Conservation (phyloP, 2,113 vertebrate species). For the Myxocyprinus asiaticus region DNA sequence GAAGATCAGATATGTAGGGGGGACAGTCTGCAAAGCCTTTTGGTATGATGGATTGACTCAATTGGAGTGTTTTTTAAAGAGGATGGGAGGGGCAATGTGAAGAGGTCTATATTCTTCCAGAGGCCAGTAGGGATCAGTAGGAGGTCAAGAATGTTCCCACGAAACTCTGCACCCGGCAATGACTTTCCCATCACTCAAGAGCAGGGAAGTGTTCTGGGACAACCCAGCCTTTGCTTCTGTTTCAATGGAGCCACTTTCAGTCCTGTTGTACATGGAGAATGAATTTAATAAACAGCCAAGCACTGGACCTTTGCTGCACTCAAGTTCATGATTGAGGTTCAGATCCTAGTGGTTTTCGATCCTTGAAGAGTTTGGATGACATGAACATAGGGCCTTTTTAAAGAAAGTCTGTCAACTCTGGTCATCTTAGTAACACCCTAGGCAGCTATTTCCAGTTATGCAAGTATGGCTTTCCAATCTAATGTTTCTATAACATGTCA, state of each 20-base stretch:
- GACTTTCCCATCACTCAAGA: conserved; percentile 48
- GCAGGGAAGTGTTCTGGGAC: conserved; percentile 5
- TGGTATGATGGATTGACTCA: conserved; percentile 1
- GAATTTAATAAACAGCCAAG: background rate
- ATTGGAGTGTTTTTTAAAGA: conserved; percentile 27
- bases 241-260: background rate
- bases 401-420: background rate
- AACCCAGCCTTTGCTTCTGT: background rate
- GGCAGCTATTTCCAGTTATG: background rate
- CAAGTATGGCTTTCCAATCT: background rate
- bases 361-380: background rate
- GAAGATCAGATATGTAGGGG: conserved; percentile 13
- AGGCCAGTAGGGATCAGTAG: conserved; percentile 55
- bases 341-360: background rate
- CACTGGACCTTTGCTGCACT: background rate
- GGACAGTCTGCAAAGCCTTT: background rate
- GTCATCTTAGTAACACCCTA: background rate
- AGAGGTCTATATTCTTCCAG: conserved; percentile 45
- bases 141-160: conserved; percentile 73
- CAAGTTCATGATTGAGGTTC: background rate
- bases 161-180: conserved; percentile 59
- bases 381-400: background rate
- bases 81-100: conserved; percentile 33
- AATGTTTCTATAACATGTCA: background rate
- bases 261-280: background rate